Conservation (phyloP, 2,797 vertebrate species). For the Mycteria americana region DNA sequence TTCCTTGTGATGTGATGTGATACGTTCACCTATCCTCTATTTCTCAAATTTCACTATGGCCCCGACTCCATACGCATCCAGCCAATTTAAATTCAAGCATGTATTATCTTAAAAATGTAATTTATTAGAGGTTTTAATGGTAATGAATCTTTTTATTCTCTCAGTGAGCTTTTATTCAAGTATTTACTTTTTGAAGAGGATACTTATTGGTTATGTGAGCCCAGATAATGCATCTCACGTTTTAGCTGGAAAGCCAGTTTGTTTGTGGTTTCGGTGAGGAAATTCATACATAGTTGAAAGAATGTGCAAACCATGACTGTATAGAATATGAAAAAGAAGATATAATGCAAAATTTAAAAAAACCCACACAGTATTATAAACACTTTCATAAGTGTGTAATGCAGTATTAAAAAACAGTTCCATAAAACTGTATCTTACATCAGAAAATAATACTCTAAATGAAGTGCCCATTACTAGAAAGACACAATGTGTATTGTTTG, state of each 20-base stretch:
- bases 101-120: not conserved
- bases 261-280: not conserved
- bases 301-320: not conserved
- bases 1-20: not conserved
- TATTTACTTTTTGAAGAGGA: not conserved
- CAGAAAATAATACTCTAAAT: not conserved
- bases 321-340: not conserved
- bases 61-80: not conserved
- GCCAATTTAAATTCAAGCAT: not conserved
- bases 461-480: not conserved
- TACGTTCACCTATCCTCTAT: not conserved
- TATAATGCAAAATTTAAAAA: not conserved
- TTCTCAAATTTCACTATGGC: not conserved
- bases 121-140: not conserved
- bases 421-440: not conserved
- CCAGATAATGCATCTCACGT: not conserved
- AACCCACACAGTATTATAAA: fast-evolving
- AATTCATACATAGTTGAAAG: not conserved
- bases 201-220: not conserved
- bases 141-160: not conserved
- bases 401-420: not conserved
- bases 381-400: not conserved
- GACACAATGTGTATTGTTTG: not conserved
- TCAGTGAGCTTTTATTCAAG: not conserved
- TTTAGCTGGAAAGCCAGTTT: not conserved